Percentiles rank a stretch among this genome's conserved stretches.
Conservation (phyloP, 1,140 invertebrate species). For the Drosophila ohnishii region DNA sequence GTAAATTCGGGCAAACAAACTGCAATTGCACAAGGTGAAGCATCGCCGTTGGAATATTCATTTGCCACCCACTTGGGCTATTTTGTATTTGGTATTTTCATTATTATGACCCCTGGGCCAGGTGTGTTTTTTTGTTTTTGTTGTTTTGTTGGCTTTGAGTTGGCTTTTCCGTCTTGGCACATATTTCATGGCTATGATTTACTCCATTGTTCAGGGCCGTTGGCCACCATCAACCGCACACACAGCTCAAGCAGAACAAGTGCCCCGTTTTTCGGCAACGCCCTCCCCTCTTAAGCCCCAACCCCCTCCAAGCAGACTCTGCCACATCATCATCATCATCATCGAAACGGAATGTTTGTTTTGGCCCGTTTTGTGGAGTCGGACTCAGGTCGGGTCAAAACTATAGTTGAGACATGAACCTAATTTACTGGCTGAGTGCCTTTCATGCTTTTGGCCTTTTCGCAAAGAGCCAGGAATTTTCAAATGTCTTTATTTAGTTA, state of each 20-base stretch:
- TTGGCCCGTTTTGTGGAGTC: slow-evolving; percentile 44
- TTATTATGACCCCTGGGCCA: slow-evolving; percentile 63
- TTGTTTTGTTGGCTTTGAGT: slow-evolving; percentile 7
- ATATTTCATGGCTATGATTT: slow-evolving; percentile 82
- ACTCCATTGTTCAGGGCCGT: slow-evolving; percentile 77
- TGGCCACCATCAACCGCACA: slow-evolving; percentile 44
- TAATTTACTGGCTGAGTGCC: slow-evolving; percentile 79
- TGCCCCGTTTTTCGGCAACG: slow-evolving; percentile 64
- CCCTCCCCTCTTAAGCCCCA: slow-evolving; percentile 10
- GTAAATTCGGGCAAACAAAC: slow-evolving; percentile 69
- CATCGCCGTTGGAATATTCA: slow-evolving; percentile 41
- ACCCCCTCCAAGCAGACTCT: background rate
- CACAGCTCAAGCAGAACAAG: slow-evolving; percentile 75
- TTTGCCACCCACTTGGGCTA: slow-evolving; percentile 44
- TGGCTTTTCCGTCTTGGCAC: slow-evolving; percentile 50
- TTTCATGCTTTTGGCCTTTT: slow-evolving; percentile 59
- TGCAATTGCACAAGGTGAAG: slow-evolving; percentile 66
- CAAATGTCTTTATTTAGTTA: slow-evolving; percentile 74
- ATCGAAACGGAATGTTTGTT: slow-evolving; percentile 65
- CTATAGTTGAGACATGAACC: slow-evolving; percentile 77
- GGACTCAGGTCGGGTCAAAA: slow-evolving; percentile 74
- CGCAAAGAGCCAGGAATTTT: slow-evolving; percentile 34
- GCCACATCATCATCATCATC: slow-evolving; percentile 25
- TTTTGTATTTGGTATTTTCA: slow-evolving; percentile 69
- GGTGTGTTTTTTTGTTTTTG: background rate